phyloP scores from a whole-genome alignment of 1,140 invertebrate species.

The Drosophila takahashii region DNA sequence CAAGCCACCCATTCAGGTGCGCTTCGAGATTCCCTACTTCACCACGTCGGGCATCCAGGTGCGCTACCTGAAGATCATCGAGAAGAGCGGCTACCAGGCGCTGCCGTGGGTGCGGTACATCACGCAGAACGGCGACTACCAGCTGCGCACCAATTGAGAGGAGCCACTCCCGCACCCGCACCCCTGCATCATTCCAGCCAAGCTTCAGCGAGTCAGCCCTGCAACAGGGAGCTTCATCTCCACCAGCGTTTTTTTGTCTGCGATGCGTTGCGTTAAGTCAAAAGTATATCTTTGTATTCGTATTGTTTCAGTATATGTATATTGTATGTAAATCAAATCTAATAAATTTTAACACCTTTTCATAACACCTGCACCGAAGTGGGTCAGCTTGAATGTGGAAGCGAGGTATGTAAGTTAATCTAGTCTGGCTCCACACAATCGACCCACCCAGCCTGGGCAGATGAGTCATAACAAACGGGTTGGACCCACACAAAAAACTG shows the following conservation, averaged over 20 bases:
- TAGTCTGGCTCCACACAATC: constrained; percentile 1
- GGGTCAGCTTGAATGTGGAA: constrained; percentile 11
- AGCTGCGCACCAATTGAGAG: constrained; percentile 94
- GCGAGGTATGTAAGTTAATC: background rate
- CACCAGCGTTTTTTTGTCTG: constrained; percentile 36
- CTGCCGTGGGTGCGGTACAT: constrained; percentile 99
- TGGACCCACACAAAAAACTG: constrained; percentile 55
- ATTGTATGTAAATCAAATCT: constrained; percentile 74
- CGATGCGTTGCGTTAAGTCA: constrained; percentile 57
- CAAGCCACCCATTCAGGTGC: constrained; percentile 99
- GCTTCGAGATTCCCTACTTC: constrained; percentile 99
- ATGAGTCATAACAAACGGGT: constrained; percentile 54
- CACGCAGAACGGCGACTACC: constrained; percentile 99
- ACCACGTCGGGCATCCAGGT: constrained; percentile 99
- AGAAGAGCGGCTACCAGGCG: constrained; percentile 99
- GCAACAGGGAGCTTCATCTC: constrained; percentile 50
- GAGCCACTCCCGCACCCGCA: constrained; percentile 13
- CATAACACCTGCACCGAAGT: constrained; percentile 37
- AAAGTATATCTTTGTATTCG: constrained; percentile 58
- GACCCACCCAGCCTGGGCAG: constrained; percentile 18
- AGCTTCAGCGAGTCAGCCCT: constrained; percentile 64
- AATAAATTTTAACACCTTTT: constrained; percentile 76
- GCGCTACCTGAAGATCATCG: constrained; percentile 99
- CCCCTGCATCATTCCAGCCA: constrained; percentile 68
- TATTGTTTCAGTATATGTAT: constrained; percentile 68